Conservation (phyloP, 2,888 invertebrate species). For the Nymphalis polychloros region DNA sequence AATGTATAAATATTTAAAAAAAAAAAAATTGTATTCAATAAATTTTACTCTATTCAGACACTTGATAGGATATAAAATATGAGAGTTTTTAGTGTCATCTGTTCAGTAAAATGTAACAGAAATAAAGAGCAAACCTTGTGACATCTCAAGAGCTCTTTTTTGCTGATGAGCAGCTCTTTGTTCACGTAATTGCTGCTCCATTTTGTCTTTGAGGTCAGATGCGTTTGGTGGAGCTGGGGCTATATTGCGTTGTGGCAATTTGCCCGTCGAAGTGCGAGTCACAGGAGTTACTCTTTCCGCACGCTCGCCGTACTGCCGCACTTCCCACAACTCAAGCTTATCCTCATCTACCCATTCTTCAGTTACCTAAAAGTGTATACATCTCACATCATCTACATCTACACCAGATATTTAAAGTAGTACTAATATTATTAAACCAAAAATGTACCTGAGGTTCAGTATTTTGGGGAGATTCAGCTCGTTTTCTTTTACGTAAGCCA, state of each 20-base stretch:
- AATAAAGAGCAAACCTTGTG: constrained; percentile 43
- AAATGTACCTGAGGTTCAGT: constrained; percentile 91
- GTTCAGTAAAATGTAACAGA: background rate
- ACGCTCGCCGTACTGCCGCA: constrained; percentile 94
- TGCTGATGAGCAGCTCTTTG: constrained; percentile 95
- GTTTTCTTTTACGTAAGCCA: constrained; percentile 94
- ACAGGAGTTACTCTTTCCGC: constrained; percentile 88
- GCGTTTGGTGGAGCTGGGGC: constrained; percentile 82
- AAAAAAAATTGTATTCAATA: too few relatives aligned
- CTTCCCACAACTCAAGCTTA: constrained; percentile 97
- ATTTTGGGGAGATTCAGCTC: constrained; percentile 96
- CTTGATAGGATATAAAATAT: too few relatives aligned
- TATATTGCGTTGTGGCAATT: constrained; percentile 75
- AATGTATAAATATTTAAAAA: too few relatives aligned
- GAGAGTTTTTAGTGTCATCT: too few relatives aligned
- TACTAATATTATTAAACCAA: background rate
- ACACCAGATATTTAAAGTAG: background rate
- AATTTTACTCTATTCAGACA: too few relatives aligned
- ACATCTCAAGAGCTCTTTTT: constrained; percentile 87
- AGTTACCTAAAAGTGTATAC: constrained; percentile 79
- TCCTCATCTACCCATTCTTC: constrained; percentile 99
- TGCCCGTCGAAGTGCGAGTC: constrained; percentile 90
- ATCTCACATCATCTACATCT: background rate
- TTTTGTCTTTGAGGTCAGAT: constrained; percentile 92
- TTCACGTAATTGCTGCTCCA: constrained; percentile 94